Conservation (phyloP, 2,113 vertebrate species). For the Tenrec ecaudatus region DNA sequence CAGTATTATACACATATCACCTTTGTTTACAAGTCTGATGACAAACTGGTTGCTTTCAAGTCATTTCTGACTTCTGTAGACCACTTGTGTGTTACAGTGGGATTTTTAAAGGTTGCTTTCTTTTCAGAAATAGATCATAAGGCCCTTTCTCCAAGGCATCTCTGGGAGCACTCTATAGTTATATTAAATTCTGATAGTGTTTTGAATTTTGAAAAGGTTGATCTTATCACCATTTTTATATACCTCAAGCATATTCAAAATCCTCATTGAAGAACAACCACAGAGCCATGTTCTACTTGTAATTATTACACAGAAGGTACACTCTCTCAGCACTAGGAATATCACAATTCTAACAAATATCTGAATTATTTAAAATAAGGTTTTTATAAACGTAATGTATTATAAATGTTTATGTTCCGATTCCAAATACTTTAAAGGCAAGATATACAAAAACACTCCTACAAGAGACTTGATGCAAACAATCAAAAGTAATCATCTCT, state of each 20-base stretch:
- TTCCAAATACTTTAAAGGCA: conserved; percentile 20
- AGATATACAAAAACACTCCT: not conserved
- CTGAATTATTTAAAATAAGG: not conserved
- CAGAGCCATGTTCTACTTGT: not conserved
- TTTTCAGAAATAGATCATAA: not conserved
- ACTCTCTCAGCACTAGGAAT: not conserved
- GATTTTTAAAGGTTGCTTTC: not conserved
- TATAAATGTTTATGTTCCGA: not conserved
- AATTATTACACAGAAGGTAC: conserved; percentile 3
- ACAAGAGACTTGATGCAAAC: not conserved
- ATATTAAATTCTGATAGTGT: not conserved
- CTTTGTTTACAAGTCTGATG: not conserved
- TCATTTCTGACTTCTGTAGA: not conserved
- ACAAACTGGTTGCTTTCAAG: not conserved
- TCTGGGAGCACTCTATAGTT: not conserved
- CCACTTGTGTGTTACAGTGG: not conserved
- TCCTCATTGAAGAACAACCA: not conserved
- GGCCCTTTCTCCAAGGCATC: not conserved
- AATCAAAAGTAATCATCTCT: not conserved
- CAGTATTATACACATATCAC: too few relatives aligned
- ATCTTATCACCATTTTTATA: not conserved
- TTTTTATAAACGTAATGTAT: not conserved
- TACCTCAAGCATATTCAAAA: not conserved
- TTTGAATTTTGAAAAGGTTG: not conserved
- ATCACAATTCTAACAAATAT: not conserved